A percentile compares a stretch with the other conserved stretches of the same genome.
phyloP scores from a whole-genome alignment of 2,888 invertebrate genomes.

The Perdita meconis region DNA sequence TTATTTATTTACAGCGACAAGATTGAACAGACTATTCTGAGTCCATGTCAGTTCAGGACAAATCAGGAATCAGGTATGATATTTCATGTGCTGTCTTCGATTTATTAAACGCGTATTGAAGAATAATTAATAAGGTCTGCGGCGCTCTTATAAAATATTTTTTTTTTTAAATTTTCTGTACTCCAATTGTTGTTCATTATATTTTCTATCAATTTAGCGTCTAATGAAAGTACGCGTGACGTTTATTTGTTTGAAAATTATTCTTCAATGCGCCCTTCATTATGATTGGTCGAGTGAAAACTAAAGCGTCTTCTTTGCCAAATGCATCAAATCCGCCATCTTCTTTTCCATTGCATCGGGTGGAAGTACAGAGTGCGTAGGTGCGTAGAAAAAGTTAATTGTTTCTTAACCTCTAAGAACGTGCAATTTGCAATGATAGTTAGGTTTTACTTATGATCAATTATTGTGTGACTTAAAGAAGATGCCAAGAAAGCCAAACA shows the following conservation, averaged over 20 bases:
- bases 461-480: slow-evolving; percentile 27
- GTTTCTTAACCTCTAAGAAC: slow-evolving; percentile 19
- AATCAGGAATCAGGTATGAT: no score
- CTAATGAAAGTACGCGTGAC: background rate
- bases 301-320: background rate
- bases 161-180: no score
- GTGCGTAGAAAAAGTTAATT: background rate
- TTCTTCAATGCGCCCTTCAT: background rate
- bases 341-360: background rate
- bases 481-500: slow-evolving; percentile 77
- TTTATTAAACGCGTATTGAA: no score
- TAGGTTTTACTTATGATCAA: slow-evolving; percentile 29
- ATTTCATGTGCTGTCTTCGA: no score
- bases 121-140: no score
- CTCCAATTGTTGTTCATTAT: no score
- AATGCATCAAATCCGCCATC: slow-evolving; percentile 24
- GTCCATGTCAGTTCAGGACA: no score
- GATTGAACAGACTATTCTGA: no score
- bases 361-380: background rate
- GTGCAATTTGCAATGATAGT: slow-evolving; percentile 25
- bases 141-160: no score
- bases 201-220: no score
- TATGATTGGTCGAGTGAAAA: background rate
- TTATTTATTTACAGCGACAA: no score
- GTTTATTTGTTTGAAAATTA: background rate